A percentile compares a stretch with the other conserved stretches of the same genome.
phyloP scores from a whole-genome alignment of 2,888 invertebrate species.

The Portevinia maculata region DNA sequence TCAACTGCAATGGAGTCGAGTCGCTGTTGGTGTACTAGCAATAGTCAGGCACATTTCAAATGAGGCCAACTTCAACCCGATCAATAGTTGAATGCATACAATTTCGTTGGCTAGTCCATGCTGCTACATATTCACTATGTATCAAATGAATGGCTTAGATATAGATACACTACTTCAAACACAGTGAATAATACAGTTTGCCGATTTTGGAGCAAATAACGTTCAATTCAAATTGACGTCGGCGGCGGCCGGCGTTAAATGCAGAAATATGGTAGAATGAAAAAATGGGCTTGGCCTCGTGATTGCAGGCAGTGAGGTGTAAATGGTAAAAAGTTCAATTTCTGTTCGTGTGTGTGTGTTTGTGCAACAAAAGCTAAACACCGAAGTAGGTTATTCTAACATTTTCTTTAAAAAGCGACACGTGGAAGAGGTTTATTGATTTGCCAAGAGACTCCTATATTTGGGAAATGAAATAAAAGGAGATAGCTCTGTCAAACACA shows the following conservation, averaged over 20 bases:
- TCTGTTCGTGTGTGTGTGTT: slow-evolving; percentile 13
- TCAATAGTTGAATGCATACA: slow-evolving; percentile 67
- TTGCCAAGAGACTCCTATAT: too few relatives aligned
- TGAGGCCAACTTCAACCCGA: slow-evolving; percentile 68
- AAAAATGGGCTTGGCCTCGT: slow-evolving; percentile 67
- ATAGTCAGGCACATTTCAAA: slow-evolving; percentile 67
- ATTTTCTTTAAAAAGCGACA: too few relatives aligned
- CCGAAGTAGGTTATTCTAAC: slow-evolving; percentile 14
- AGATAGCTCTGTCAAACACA: too few relatives aligned
- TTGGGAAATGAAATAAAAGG: too few relatives aligned
- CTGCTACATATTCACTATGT: background rate
- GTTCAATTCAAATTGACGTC: slow-evolving; percentile 70
- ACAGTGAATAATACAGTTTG: slow-evolving; percentile 29
- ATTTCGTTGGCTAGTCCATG: slow-evolving; percentile 46
- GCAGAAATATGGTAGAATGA: slow-evolving; percentile 42
- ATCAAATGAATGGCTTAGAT: slow-evolving; percentile 21
- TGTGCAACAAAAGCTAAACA: background rate
- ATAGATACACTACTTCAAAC: slow-evolving; percentile 10
- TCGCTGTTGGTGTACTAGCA: slow-evolving; percentile 51
- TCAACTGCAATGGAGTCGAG: slow-evolving; percentile 16
- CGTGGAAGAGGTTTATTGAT: too few relatives aligned
- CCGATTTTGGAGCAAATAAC: slow-evolving; percentile 70
- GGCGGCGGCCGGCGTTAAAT: slow-evolving; percentile 27
- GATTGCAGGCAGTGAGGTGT: slow-evolving; percentile 68
- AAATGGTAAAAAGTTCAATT: slow-evolving; percentile 60